Evolutionary conservation across 2,797 vertebrate genomes (phyloP), one percentile per base, ranked within the genome.

Genomic region (Gephyroberyx darwinii): DNA sequence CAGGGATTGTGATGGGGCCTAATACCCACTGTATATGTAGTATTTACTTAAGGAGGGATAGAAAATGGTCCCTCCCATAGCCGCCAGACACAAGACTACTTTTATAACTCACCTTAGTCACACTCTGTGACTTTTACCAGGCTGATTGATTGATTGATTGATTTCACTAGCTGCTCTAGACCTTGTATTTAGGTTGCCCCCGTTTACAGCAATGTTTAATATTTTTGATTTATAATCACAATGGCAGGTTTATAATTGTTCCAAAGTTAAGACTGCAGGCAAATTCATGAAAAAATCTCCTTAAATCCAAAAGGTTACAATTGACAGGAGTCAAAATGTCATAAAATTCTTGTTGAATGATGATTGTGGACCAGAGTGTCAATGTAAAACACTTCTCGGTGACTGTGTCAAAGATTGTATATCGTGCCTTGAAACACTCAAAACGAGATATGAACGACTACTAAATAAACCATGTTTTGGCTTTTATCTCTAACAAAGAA

Each of bases 1-100:
- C 84, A 88, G 83, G 88, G 91, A 93, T 92, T 92, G 93, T 91
- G 91, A 91, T 87, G 88, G 86, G 85, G 86, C 86, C 88, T 91
- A 92, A 91, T 92, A 86, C 83, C 84, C 88, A 71, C 89, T 86
- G 87, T 87, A 89, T 89, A 88, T 89, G 81, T 80, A 86, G 73
- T 93, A 90, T 92, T 93, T 92, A 90, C 87, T 91, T 91, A 92
- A 86, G 89, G 76, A 83, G 83, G 85, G 87, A 88, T 86, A 84
- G 87, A 88, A 89, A 90, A 90, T 75, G 74, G 80, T 82, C 79
- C 85, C 83, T 84, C 86, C 85, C 74, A 79, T 77, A 57, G 71
- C 69, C 77, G 78, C 79, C 72, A 86, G 81, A 91, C 86, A 92
- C 88, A 91, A 82, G 85, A 81, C 75, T 54, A 80, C 90, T 90